Evolutionary conservation across 2,797 vertebrate genomes (phyloP), one percentile per base, ranked within the genome.

Genomic region (Mallotus villosus): DNA sequence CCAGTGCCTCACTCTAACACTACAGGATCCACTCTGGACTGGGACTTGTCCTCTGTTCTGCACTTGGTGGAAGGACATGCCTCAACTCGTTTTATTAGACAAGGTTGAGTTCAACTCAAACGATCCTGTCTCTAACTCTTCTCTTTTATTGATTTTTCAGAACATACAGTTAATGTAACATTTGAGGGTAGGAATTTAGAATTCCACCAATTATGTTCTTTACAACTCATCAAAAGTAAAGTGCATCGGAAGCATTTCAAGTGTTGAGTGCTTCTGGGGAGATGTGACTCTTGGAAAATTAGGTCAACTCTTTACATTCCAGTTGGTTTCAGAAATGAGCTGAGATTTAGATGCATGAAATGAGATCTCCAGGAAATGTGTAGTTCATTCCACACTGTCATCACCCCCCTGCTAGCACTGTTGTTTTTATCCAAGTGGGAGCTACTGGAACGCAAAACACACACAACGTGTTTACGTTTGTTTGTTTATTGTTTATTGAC

Each of bases 81-180:
- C 80, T 71, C 1, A 32, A 25, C 82, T 79, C 6, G 72, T 81
- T 89, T 87, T 77, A 84, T 84, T 73, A 75, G 27, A 2, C 3
- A 4, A 29, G 27, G 27, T 68, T 51, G 63, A 76, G 74, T 57
- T 74, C 21, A 53, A 71, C 68, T 71, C 63, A 73, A 64, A 78
- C 82, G 68, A 64, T 74, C 68, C 68, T 51, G 8, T 14, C 22
- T 34, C 63, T 11, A 32, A 22, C 22, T 68, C 63, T 78, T 21
- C 49, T 60, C 49, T 60, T 75, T 75, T 46, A 46, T 46, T 14
- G 41, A 46, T 46, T 46, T 14, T 12, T 11, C 41, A 25, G 27
- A 57, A 14, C 65, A 14, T 7, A 55, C 51, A 55, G 5, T 55
- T 55, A 55, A 55, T n/a, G 51, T 19, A 70, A 63, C 64, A 32